Evolutionary conservation across 2,797 vertebrate species (phyloP).

Genomic region (Sebastes variabilis): DNA sequence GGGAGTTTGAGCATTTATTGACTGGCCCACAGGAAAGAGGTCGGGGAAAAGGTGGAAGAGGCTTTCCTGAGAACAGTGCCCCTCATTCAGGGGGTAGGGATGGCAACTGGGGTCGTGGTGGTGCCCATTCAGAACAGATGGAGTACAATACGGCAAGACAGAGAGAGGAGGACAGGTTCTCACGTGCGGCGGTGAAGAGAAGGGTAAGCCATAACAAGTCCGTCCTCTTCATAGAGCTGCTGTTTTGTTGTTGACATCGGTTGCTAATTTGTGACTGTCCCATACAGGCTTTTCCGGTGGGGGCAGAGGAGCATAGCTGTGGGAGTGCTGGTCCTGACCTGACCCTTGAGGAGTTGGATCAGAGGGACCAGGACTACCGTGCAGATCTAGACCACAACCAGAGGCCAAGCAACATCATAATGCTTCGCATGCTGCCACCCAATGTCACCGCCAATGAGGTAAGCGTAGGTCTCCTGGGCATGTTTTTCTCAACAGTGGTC

Average conservation of each 20-base stretch:
- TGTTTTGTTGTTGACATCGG: neutral
- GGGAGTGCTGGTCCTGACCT: slow-evolving; percentile 57
- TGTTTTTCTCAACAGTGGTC: neutral
- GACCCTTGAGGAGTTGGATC: slow-evolving; percentile 81
- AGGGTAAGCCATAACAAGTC: slow-evolving; percentile 64
- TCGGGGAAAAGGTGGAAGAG: slow-evolving; percentile 61
- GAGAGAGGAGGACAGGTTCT: slow-evolving; percentile 73
- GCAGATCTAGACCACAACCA: slow-evolving; percentile 86
- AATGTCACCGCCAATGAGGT: slow-evolving; percentile 90
- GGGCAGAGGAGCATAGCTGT: slow-evolving; percentile 58
- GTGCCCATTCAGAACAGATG: slow-evolving; percentile 59
- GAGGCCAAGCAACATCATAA: slow-evolving; percentile 93
- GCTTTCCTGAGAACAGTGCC: slow-evolving; percentile 62
- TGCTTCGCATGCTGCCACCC: slow-evolving; percentile 93
- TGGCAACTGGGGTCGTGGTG: slow-evolving; percentile 48
- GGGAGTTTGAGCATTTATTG: slow-evolving; percentile 69
- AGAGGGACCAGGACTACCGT: slow-evolving; percentile 92
- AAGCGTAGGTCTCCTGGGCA: slow-evolving; percentile 21
- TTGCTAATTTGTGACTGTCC: neutral
- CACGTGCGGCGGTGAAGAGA: slow-evolving; percentile 62
- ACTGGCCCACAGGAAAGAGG: slow-evolving; percentile 57
- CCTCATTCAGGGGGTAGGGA: slow-evolving; percentile 61
- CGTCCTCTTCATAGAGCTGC: neutral
- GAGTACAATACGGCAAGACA: slow-evolving; percentile 59
- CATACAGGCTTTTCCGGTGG: slow-evolving; percentile 65